These are phyloP conservation scores for Halictus rubicundus DNA, from an alignment of 1,140 invertebrate genomes.

Conservation along the genomic window DNA sequence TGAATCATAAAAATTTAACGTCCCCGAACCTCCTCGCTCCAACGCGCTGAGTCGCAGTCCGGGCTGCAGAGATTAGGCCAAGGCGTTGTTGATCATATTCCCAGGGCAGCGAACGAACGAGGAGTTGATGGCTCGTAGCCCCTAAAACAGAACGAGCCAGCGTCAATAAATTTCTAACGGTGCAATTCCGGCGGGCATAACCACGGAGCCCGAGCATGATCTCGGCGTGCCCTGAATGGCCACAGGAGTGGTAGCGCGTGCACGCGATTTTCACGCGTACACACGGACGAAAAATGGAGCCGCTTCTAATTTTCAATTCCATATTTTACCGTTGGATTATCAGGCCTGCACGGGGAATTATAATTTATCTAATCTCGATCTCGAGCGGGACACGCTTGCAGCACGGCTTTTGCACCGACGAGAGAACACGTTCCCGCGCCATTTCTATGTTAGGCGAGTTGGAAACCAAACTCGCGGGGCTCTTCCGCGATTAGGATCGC, in stretches of 20 bases:
- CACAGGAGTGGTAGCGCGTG: neutral
- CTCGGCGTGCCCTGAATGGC: neutral
- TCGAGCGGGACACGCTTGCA: slow-evolving; percentile 8
- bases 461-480: slow-evolving; percentile 15
- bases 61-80: too few species aligned
- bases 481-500: slow-evolving; percentile 44
- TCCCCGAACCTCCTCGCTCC: too few species aligned
- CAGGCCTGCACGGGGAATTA: neutral
- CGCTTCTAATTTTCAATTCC: slow-evolving; percentile 39
- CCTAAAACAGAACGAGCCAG: slow-evolving; percentile 28
- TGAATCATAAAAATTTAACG: too few species aligned
- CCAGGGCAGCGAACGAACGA: neutral
- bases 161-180: neutral
- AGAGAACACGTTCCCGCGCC: neutral
- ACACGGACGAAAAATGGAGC: neutral
- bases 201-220: neutral
- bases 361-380: slow-evolving; percentile 45
- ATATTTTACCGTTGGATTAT: slow-evolving; percentile 25
- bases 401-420: neutral
- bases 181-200: neutral
- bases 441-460: neutral
- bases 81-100: neutral
- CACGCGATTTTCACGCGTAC: slow-evolving; percentile 24
- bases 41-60: too few species aligned
- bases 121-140: neutral